Evolutionary conservation across 2,797 vertebrate genomes (phyloP).

Genomic region (Cossypha caffra): DNA sequence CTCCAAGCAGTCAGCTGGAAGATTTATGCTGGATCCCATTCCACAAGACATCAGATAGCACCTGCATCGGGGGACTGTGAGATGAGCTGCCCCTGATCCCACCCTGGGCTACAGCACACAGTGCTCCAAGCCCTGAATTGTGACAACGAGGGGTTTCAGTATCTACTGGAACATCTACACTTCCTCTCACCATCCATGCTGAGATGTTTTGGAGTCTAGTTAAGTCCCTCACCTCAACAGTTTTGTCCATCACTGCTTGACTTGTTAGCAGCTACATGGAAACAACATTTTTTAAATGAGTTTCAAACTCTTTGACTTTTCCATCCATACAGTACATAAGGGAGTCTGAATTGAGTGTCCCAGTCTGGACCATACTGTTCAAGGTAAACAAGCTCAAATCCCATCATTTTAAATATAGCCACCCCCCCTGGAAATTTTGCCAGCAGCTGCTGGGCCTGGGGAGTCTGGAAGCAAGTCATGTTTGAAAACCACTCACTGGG

Average conservation of each 20-base stretch:
- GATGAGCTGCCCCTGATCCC: background rate
- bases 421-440: background rate
- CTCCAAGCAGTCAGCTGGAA: background rate
- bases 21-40: background rate
- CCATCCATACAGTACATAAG: background rate
- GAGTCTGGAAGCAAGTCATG: background rate
- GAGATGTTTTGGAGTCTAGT: background rate
- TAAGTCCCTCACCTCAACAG: background rate
- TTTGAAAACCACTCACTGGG: background rate
- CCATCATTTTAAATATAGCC: background rate
- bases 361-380: background rate
- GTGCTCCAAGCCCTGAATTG: background rate
- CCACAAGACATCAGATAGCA: background rate
- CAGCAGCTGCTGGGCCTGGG: background rate
- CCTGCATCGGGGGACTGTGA: accelerated
- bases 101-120: background rate
- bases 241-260: background rate
- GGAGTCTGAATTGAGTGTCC: background rate
- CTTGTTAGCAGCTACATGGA: background rate
- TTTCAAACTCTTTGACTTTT: background rate
- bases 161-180: background rate
- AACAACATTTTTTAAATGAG: background rate
- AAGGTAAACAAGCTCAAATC: background rate
- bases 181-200: background rate
- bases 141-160: background rate